Evolutionary conservation across 2,113 vertebrate genomes (phyloP).

Genomic region (Talpa occidentalis): DNA sequence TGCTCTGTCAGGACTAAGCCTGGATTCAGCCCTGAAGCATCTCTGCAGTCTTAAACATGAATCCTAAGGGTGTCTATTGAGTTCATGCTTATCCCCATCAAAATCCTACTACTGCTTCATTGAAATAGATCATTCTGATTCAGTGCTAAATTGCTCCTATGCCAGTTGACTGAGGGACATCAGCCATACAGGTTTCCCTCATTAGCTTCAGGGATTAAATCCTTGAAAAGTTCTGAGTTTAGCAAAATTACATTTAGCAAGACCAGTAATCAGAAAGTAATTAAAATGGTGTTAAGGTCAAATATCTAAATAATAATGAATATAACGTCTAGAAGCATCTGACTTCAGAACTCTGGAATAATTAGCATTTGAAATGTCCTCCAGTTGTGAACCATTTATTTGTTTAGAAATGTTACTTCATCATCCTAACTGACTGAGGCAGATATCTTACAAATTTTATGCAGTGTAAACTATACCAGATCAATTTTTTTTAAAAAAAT

Average conservation of each 20-base stretch:
- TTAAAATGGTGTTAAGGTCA: neutral
- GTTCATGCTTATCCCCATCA: neutral
- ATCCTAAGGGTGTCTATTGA: neutral
- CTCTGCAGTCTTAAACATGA: neutral
- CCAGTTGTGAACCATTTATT: constrained; percentile 45
- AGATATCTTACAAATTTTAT: constrained; percentile 37
- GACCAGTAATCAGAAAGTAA: constrained; percentile 1
- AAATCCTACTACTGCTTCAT: neutral
- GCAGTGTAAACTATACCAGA: constrained; percentile 36
- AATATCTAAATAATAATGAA: constrained; percentile 15
- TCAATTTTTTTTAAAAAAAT: neutral
- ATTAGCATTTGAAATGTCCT: neutral
- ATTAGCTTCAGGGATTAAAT: neutral
- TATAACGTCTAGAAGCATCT: constrained; percentile 35
- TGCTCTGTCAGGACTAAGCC: neutral
- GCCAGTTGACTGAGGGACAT: neutral
- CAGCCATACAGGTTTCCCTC: neutral
- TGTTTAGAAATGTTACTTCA: constrained; percentile 43
- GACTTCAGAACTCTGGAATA: constrained; percentile 26
- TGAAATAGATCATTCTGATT: neutral
- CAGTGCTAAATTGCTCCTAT: neutral
- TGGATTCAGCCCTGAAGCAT: neutral
- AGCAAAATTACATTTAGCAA: constrained; percentile 15
- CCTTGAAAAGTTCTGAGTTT: constrained; percentile 19
- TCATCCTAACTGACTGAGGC: neutral